These are phyloP conservation scores for Pica pica DNA, from an alignment of 2,113 vertebrate genomes.

Conservation along the genomic window DNA sequence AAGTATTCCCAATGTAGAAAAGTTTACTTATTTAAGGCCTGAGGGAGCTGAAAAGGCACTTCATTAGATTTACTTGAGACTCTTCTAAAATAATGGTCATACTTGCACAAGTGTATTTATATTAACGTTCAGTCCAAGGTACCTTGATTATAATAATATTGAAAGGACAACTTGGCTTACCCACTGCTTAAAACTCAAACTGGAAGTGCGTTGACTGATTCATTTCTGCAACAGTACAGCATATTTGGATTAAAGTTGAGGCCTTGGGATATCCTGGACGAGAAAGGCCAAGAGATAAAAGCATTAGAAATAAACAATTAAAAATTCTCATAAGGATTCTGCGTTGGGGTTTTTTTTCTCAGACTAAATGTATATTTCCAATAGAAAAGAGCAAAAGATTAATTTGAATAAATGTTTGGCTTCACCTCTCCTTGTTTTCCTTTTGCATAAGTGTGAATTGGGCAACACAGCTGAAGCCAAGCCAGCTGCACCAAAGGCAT, in stretches of 20 bases:
- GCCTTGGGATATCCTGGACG: not conserved
- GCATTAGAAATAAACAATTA: not conserved
- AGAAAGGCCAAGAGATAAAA: not conserved
- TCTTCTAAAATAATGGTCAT: not conserved
- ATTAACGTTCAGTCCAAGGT: not conserved
- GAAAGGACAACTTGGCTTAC: not conserved
- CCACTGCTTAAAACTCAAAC: not conserved
- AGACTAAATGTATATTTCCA: not conserved
- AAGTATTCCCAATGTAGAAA: not conserved
- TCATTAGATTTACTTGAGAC: not conserved
- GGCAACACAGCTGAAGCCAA: not conserved
- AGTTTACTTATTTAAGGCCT: not conserved
- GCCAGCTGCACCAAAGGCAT: not conserved
- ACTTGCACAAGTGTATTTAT: not conserved
- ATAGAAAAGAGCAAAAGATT: not conserved
- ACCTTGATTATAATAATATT: not conserved
- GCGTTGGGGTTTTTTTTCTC: rapidly evolving
- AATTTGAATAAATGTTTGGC: not conserved
- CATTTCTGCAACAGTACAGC: not conserved
- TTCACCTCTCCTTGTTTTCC: not conserved
- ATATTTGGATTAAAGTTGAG: not conserved
- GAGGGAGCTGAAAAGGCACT: not conserved
- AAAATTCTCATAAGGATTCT: not conserved
- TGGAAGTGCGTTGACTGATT: not conserved
- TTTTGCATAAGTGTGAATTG: not conserved